Evolutionary conservation across 1,140 invertebrate species (phyloP), one percentile per base, ranked within the genome.

Genomic region (Hypsibius dujardini): DNA sequence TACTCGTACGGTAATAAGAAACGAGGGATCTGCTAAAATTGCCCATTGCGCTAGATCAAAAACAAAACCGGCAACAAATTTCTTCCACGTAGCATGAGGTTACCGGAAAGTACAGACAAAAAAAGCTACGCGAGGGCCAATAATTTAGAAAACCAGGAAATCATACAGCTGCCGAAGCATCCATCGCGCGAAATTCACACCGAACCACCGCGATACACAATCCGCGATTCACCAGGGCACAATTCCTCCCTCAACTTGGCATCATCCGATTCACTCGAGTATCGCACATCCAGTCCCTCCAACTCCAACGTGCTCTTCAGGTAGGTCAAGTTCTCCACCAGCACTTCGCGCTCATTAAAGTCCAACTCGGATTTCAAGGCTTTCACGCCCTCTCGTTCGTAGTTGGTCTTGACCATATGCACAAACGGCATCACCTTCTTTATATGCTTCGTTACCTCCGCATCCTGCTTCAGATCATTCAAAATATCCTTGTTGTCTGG

Each of bases 341-440:
- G 80, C 62, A 97, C 85, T 72, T 85, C 81, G 3, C 84, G 83
- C 80, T 97, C 94, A 78, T 93, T 86, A 79, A 95, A 94, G 74
- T 92, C 89, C 71, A 92, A 82, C 0, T 86, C 88, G 46, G 89
- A 80, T 74, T 89, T 87, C 56, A 97, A 79, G 79, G 73, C 47
- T 82, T 80, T 69, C 85, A 82, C 71, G 95, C 81, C 78, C 88
- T 89, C 76, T 93, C 89, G 75, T 81, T 71, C 12, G 75, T 75
- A 71, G 69, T 69, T 71, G 74, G 71, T 69, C 28, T 71, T 71
- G 72, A 74, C 15, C 12, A 72, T 71, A 2, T 95, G 91, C 0
- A 93, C 95, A 81, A 98, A 98, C 1, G 95, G 93, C 95, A 98
- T 98, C 1, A 91, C 88, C 76, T 90, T 86, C 81, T 98, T 98